Base-by-base conservation (phyloP, 2,888 invertebrate genomes). In the Caenorhabditis sp. region DNA sequence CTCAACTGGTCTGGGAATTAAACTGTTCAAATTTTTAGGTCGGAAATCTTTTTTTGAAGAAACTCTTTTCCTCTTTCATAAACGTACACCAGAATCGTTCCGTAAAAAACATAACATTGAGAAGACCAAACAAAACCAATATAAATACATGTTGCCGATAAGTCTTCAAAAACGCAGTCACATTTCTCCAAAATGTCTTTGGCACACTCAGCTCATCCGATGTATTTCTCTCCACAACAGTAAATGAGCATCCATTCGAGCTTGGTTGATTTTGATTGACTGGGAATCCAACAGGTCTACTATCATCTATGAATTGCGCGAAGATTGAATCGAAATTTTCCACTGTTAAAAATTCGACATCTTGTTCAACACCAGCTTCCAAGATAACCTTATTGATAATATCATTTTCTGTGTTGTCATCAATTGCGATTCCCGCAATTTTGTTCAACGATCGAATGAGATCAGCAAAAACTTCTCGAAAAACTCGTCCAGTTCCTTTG, bases 121-220 rank as follows among this genome's bases (percentile, higher is more conserved):
- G 91, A 20, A 95, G 94, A 88, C 95, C 95, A 90, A 95, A 97
- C 8, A 96, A 91, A 88, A 96, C 95, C 43, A 97, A 90, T 88
- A 95, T 95, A 89, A 95, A 95, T 75, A 96, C 95, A 87, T 96
- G 95, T 87, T 96, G 96, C 17, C 82, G 91, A 88, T 97, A 95
- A 88, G 96, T 95, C 90, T 97, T 96, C 70, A 97, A 90, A 88
- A 94, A 95, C 0, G 96, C 95, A 26, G 67, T 43, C 2, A 66
- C 27, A 50, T 68, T 53, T 23, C 65, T 61, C 56, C 65, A 14
- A 10, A 65, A 17, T 0, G 58, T 68, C 14, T 62, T 27, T 1
- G 69, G 66, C 5, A 62, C 70, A 0, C 57, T 25, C 3, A 20
- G 31, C 36, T 61, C 60, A 52, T 63, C 65, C 25, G 14, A 17